Percentiles rank a stretch among this genome's conserved stretches.
phyloP scores from a whole-genome alignment of 2,113 vertebrate species.

The Lucifuga dentata region DNA sequence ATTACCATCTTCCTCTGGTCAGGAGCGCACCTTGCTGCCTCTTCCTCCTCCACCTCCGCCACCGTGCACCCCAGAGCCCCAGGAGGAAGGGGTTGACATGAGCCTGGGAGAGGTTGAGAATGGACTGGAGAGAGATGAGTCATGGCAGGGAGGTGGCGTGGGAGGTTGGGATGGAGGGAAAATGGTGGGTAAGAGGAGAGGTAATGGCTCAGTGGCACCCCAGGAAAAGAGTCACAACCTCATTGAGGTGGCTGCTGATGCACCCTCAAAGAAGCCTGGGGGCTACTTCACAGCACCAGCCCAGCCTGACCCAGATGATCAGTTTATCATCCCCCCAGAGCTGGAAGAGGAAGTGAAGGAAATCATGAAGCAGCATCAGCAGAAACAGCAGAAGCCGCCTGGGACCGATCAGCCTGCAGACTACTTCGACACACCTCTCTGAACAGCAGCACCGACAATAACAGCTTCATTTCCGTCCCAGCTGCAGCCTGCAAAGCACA shows the following conservation, averaged over 20 bases:
- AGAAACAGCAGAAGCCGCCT: constrained; percentile 87
- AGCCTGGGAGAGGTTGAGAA: constrained; percentile 81
- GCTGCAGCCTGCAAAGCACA: constrained; percentile 36
- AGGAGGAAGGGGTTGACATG: constrained; percentile 85
- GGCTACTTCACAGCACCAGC: constrained; percentile 97
- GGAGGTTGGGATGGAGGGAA: constrained; percentile 65
- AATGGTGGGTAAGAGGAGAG: constrained; percentile 84
- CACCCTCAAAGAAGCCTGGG: constrained; percentile 89
- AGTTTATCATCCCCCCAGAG: constrained; percentile 98
- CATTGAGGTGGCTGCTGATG: constrained; percentile 93
- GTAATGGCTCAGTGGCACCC: constrained; percentile 92
- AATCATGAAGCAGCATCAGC: constrained; percentile 98
- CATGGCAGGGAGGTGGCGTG: constrained; percentile 48
- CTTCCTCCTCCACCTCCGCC: constrained; percentile 76
- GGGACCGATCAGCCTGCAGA: constrained; percentile 87
- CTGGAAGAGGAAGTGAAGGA: constrained; percentile 98
- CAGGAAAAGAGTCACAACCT: constrained; percentile 95
- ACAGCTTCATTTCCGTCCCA: constrained; percentile 31
- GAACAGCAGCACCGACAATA: constrained; percentile 65
- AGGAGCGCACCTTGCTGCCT: constrained; percentile 50
- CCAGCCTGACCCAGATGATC: constrained; percentile 95
- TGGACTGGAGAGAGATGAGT: constrained; percentile 71
- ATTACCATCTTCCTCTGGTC: constrained; percentile 51
- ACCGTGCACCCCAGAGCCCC: constrained; percentile 83
- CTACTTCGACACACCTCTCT: constrained; percentile 94